These are phyloP conservation scores for Nilaparvata lugens DNA, from an alignment of 1,140 invertebrate genomes.

Conservation along the genomic window DNA sequence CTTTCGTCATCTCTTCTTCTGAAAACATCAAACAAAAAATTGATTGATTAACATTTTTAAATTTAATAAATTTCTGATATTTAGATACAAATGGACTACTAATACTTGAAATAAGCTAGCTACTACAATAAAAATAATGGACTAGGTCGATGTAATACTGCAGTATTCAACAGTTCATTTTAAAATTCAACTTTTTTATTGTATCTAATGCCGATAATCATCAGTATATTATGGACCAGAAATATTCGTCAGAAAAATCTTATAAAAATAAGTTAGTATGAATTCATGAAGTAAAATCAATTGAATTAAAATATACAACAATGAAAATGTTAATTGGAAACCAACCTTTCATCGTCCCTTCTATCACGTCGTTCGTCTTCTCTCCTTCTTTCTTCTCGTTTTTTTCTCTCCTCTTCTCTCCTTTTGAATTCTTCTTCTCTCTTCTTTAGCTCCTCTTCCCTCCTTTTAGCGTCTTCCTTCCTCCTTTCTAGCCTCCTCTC, in stretches of 20 bases:
- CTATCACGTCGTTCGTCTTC: background rate
- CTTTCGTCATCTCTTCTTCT: conserved; percentile 27
- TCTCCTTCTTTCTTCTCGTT: background rate
- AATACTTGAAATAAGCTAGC: background rate
- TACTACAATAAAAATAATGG: background rate
- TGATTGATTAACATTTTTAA: too few relatives aligned
- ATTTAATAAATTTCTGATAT: background rate
- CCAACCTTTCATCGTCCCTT: conserved; percentile 15
- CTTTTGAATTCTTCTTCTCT: background rate
- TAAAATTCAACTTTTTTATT: too few relatives aligned
- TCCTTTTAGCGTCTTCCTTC: conserved; percentile 1
- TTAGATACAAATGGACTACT: background rate
- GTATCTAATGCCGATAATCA: too few relatives aligned
- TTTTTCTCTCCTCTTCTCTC: background rate
- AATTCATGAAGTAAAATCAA: too few relatives aligned
- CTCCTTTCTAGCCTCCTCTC: background rate
- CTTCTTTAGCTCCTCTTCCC: background rate
- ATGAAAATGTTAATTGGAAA: background rate
- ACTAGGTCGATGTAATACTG: too few relatives aligned
- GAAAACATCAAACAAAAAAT: background rate
- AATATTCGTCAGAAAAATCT: too few relatives aligned
- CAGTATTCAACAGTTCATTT: too few relatives aligned
- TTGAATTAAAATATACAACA: background rate
- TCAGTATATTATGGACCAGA: too few relatives aligned
- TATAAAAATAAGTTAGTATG: too few relatives aligned